phyloP scores from a whole-genome alignment of 2,888 invertebrate genomes.

The Ormia ochracea region DNA sequence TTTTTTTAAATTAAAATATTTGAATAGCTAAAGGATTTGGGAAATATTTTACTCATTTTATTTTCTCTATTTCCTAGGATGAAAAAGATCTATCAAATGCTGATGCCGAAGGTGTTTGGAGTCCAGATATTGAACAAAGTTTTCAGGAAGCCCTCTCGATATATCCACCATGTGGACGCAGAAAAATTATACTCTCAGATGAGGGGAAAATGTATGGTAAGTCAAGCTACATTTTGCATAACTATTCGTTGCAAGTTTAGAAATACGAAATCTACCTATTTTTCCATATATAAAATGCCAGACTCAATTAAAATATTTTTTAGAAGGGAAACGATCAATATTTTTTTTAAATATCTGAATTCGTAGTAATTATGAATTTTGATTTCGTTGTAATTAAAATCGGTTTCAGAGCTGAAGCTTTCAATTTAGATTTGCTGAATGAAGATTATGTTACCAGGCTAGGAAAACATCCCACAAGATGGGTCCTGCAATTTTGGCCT shows the following conservation, averaged over 20 bases:
- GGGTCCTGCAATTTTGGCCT: too few relatives aligned
- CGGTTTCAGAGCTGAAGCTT: slow-evolving; percentile 2
- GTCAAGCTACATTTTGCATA: slow-evolving; percentile 76
- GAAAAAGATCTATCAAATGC: slow-evolving; percentile 95
- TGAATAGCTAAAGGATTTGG: too few relatives aligned
- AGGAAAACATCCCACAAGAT: too few relatives aligned
- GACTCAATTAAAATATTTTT: neutral
- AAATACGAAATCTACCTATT: neutral
- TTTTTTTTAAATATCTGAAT: too few relatives aligned
- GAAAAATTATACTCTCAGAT: slow-evolving; percentile 99
- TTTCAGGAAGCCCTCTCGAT: slow-evolving; percentile 99
- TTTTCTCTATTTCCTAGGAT: slow-evolving; percentile 78
- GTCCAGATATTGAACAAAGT: slow-evolving; percentile 99
- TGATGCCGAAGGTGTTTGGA: slow-evolving; percentile 99
- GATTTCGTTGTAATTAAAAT: too few relatives aligned
- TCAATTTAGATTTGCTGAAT: slow-evolving; percentile 28
- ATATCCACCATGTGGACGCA: slow-evolving; percentile 98
- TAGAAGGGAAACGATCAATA: too few relatives aligned
- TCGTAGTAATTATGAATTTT: too few relatives aligned
- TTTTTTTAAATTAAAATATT: too few relatives aligned
- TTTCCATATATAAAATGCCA: neutral
- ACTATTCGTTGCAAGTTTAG: neutral
- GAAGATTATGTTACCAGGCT: too few relatives aligned
- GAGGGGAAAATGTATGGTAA: slow-evolving; percentile 99
- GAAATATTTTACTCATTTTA: neutral